phyloP scores from a whole-genome alignment of 2,113 vertebrate species.

The Edolisoma coerulescens region DNA sequence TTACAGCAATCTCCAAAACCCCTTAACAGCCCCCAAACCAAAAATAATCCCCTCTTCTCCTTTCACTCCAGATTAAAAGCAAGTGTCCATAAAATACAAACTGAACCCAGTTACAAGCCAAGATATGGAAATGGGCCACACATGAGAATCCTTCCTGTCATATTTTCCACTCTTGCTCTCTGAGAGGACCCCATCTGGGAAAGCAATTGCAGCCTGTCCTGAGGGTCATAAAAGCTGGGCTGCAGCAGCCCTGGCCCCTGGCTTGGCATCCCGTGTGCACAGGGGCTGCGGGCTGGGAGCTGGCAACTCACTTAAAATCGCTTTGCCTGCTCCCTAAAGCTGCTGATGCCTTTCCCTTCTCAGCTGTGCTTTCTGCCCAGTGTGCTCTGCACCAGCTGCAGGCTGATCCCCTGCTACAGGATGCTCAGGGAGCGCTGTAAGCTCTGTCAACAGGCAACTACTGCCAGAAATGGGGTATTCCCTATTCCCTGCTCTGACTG shows the following conservation, averaged over 20 bases:
- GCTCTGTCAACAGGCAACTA: background rate
- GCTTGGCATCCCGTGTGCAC: rapidly evolving
- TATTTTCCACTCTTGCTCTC: slow-evolving; percentile 46
- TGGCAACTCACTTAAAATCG: background rate
- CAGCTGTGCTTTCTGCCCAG: background rate
- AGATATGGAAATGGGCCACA: slow-evolving; percentile 58
- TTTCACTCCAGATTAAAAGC: slow-evolving; percentile 49
- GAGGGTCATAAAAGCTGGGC: background rate
- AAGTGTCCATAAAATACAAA: slow-evolving; percentile 30
- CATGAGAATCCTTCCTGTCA: slow-evolving; percentile 58
- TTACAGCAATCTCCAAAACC: slow-evolving; percentile 17
- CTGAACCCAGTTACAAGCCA: slow-evolving; percentile 7
- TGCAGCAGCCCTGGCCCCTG: background rate
- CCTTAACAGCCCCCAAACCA: background rate
- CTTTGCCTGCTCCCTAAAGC: background rate
- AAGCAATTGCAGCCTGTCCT: slow-evolving; percentile 44
- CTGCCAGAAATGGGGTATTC: background rate
- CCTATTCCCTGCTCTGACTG: background rate
- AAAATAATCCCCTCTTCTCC: slow-evolving; percentile 39
- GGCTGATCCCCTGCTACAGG: background rate
- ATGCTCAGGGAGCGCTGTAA: background rate
- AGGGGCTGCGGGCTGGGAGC: background rate
- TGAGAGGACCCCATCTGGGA: background rate
- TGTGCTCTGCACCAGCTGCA: background rate
- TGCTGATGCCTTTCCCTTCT: background rate